Percentiles rank a stretch among this genome's conserved stretches.
Conservation (phyloP, 2,888 invertebrate species). For the Gari tellinella region DNA sequence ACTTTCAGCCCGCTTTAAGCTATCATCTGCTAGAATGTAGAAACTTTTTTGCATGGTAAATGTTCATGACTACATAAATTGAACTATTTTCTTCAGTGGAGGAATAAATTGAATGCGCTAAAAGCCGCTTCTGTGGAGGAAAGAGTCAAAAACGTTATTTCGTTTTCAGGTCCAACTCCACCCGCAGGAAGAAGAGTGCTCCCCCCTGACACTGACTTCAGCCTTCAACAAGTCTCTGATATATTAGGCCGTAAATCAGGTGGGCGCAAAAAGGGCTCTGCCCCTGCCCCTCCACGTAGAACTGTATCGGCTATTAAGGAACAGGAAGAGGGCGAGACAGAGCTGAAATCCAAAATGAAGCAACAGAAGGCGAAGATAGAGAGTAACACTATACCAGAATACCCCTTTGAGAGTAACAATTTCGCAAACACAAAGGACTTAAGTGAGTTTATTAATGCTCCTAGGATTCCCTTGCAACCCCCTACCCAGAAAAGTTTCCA, state of each 20-base stretch:
- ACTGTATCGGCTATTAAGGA: constrained; percentile 60
- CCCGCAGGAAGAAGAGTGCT: constrained; percentile 75
- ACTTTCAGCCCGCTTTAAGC: no score
- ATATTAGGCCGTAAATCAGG: constrained; percentile 70
- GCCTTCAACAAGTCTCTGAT: constrained; percentile 75
- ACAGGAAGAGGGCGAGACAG: constrained; percentile 66
- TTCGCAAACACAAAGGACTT: constrained; percentile 62
- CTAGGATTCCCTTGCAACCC: constrained; percentile 60
- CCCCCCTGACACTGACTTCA: constrained; percentile 75
- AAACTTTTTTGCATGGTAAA: no score
- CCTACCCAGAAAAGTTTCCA: constrained; percentile 66
- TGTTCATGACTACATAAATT: no score
- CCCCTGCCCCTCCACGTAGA: constrained; percentile 97
- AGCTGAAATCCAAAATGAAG: constrained; percentile 79
- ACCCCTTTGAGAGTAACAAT: constrained; percentile 62
- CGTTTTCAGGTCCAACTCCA: constrained; percentile 77
- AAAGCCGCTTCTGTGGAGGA: no score
- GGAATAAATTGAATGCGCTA: no score
- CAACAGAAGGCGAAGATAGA: constrained; percentile 79
- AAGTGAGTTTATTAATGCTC: constrained; percentile 60
- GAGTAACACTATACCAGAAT: constrained; percentile 70
- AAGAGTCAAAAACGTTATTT: no score
- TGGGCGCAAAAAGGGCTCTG: constrained; percentile 84
- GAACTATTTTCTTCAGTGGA: no score
- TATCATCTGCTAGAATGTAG: no score